These are phyloP conservation scores for Dascillus cervinus DNA, from an alignment of 2,888 invertebrate species.

Conservation along the genomic window DNA sequence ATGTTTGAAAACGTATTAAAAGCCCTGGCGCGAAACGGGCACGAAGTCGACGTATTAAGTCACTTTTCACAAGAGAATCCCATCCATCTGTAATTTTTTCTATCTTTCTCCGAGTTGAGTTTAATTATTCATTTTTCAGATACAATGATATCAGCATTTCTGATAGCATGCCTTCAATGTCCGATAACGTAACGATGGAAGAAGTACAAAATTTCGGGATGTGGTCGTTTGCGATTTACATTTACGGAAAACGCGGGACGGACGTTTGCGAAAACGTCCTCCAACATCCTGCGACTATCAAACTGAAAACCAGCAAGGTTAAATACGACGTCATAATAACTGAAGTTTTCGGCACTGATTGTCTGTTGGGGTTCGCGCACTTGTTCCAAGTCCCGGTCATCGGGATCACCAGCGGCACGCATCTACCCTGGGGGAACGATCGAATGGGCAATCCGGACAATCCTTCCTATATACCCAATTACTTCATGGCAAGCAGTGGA, in stretches of 20 bases:
- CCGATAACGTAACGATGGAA: conserved; percentile 21
- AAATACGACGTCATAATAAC: conserved; percentile 42
- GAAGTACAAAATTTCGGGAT: conserved; percentile 3
- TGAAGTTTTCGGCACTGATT: conserved; percentile 55
- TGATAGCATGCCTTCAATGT: conserved; percentile 18
- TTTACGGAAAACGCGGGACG: conserved; percentile 12
- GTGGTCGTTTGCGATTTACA: conserved; percentile 5
- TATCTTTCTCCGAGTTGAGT: too few relatives aligned
- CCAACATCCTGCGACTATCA: conserved; percentile 9
- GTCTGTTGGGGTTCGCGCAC: conserved; percentile 52
- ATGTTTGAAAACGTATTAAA: conserved; percentile 53
- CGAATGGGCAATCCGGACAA: conserved; percentile 51
- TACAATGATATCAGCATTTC: conserved; percentile 23
- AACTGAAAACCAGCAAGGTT: conserved; percentile 9
- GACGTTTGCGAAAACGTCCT: conserved; percentile 12
- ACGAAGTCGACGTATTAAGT: conserved; percentile 60
- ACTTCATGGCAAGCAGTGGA: conserved; percentile 46
- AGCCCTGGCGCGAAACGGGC: conserved; percentile 54
- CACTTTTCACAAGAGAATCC: conserved; percentile 50
- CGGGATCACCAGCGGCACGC: conserved; percentile 46
- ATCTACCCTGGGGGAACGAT: conserved; percentile 51
- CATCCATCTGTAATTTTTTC: conserved; percentile 8
- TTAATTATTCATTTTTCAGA: conserved; percentile 12
- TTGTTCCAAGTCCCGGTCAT: conserved; percentile 50
- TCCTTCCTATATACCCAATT: conserved; percentile 52